Evolutionary conservation across 2,888 invertebrate species (phyloP).

Genomic region (Lathronympha strigana): DNA sequence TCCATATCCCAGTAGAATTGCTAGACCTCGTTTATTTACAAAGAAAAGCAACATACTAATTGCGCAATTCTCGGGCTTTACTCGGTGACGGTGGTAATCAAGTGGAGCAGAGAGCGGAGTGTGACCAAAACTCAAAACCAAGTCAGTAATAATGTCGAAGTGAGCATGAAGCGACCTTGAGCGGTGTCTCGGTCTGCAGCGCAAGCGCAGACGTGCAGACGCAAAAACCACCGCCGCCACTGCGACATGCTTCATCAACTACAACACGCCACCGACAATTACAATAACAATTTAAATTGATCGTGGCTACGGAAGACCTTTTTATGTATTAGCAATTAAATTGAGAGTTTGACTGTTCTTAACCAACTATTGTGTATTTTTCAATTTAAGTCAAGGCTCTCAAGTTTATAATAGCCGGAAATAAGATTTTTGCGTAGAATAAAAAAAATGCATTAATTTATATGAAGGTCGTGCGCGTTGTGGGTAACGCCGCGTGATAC

Average conservation of each 20-base stretch:
- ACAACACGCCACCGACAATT: slow-evolving; percentile 45
- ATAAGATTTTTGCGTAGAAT: neutral
- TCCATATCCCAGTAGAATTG: too few relatives aligned
- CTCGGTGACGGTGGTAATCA: slow-evolving; percentile 50
- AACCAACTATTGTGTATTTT: neutral
- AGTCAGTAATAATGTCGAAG: slow-evolving; percentile 57
- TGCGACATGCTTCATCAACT: slow-evolving; percentile 62
- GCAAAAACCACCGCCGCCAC: slow-evolving; percentile 66
- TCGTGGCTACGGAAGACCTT: slow-evolving; percentile 24
- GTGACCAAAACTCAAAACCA: slow-evolving; percentile 64
- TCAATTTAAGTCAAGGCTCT: neutral
- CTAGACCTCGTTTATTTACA: neutral
- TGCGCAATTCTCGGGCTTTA: slow-evolving; percentile 28
- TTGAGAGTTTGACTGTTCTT: slow-evolving; percentile 18
- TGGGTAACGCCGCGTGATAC: neutral
- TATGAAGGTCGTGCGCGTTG: neutral
- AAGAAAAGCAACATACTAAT: neutral
- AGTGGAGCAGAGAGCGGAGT: slow-evolving; percentile 48
- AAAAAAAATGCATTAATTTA: slow-evolving; percentile 1
- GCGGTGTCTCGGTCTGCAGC: slow-evolving; percentile 66
- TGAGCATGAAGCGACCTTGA: slow-evolving; percentile 64
- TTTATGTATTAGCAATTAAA: slow-evolving; percentile 16
- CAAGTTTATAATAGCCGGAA: neutral
- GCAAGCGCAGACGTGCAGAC: slow-evolving; percentile 49
- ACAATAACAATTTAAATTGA: slow-evolving; percentile 37